Evolutionary conservation across 2,888 invertebrate species (phyloP).

Genomic region (Brachylomia viminalis): DNA sequence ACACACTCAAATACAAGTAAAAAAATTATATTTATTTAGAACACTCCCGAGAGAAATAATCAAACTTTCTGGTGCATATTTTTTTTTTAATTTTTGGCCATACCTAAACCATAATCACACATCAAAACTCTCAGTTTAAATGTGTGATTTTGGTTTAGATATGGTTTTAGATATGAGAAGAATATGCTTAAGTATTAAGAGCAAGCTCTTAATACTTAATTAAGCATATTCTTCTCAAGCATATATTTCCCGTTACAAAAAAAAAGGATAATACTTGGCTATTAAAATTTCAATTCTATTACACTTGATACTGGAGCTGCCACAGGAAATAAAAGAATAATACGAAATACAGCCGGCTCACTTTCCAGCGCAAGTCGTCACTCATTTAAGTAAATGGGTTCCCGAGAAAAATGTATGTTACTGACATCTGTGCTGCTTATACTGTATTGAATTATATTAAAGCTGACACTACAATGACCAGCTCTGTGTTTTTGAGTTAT

Average conservation of each 20-base stretch:
- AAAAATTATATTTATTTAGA: no score
- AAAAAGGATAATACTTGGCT: neutral
- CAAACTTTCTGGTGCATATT: no score
- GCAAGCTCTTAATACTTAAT: no score
- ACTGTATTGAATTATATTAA: constrained; percentile 21
- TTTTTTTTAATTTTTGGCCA: neutral
- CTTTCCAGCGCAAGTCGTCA: constrained; percentile 48
- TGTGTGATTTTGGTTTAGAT: no score
- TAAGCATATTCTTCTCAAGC: neutral
- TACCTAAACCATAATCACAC: no score
- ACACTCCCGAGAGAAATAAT: no score
- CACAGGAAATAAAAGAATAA: constrained; percentile 39
- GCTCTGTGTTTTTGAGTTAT: neutral
- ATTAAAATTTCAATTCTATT: neutral
- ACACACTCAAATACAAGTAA: no score
- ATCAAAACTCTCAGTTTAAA: no score
- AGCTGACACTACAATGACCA: neutral
- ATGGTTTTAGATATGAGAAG: no score
- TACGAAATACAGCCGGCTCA: constrained; percentile 20
- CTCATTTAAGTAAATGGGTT: constrained; percentile 55
- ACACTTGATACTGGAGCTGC: constrained; percentile 22
- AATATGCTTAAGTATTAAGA: no score
- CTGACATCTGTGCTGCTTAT: constrained; percentile 43
- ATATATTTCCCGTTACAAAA: neutral
- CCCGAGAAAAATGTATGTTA: constrained; percentile 33